Evolutionary conservation across 1,140 invertebrate genomes (phyloP), one percentile per base, ranked within the genome.

Genomic region (Venustaconcha ellipsiformis): DNA sequence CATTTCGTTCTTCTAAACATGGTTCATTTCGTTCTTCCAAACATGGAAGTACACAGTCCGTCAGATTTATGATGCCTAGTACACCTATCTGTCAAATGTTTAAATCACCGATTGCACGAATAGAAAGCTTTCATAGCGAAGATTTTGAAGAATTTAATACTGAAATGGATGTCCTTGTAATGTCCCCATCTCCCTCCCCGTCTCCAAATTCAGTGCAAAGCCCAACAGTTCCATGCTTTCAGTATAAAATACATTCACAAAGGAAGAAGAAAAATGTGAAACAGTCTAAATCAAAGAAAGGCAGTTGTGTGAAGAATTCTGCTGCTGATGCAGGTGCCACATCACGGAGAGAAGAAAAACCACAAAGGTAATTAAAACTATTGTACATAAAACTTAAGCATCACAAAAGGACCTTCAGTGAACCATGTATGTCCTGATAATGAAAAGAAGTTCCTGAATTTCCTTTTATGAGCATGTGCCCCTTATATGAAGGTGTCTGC

Each of bases 61-160:
- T 77, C n/a, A 63, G 75, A 26, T 78, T 79, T 74, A 68, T 80
- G 37, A 84, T 82, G 67, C 87, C 87, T 23, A 87, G 80, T 64
- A 87, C 87, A 26, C 87, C 86, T 14, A 83, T 80, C 6, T 80
- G 85, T 80, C 79, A 85, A 79, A 83, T 83, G 70, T 80, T 87
- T 58, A 79, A 81, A 60, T 85, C 83, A 20, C 87, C 87, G 30
- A 76, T 88, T 60, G 87, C 87, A 74, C 81, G 87, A n/a, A 87
- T 88, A 65, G 87, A 88, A 67, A 88, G 87, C 78, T 88, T 88
- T 70, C 87, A 88, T 75, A 88, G 87, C 77, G 86, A 87, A 72
- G 87, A 88, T 72, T 87, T 88, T 80, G 87, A 88, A 70, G 79
- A 72, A 69, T 83, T 78, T 70, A 78, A 82, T 30, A 74, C 74